phyloP scores from a whole-genome alignment of 2,797 vertebrate species.

The Apodemus agrarius region DNA sequence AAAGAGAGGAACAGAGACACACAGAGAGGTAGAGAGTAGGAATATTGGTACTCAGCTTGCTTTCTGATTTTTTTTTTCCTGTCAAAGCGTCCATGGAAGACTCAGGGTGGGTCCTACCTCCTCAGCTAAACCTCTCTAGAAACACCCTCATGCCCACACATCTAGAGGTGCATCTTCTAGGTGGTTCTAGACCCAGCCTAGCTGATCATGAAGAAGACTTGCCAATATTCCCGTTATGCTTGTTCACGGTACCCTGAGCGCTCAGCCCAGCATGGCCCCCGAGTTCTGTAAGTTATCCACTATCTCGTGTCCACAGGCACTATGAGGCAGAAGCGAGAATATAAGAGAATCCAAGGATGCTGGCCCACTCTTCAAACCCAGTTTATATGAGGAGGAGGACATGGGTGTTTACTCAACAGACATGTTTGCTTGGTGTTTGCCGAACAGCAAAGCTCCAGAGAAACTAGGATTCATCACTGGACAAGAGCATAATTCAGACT shows the following conservation, averaged over 20 bases:
- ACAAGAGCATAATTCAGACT: background rate
- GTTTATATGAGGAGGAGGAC: background rate
- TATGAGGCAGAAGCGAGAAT: accelerated
- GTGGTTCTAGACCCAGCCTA: background rate
- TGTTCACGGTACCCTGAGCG: too few species aligned
- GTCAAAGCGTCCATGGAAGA: background rate
- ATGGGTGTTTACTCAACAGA: background rate
- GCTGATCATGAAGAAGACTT: background rate
- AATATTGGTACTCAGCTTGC: background rate
- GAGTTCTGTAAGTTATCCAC: background rate
- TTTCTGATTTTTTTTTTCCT: background rate
- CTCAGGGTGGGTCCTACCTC: background rate
- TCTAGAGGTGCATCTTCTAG: background rate
- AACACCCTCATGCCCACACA: background rate
- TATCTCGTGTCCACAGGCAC: background rate
- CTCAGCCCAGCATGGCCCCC: background rate
- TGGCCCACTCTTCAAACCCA: background rate
- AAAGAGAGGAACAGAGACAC: background rate
- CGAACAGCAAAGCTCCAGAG: background rate
- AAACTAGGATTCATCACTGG: background rate
- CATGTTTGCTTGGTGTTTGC: too few species aligned
- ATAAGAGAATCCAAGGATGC: background rate
- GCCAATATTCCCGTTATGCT: background rate
- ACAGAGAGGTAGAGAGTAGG: background rate
- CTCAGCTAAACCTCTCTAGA: background rate